Conservation (phyloP, 2,888 invertebrate species). For the Ennomos quercinarius region DNA sequence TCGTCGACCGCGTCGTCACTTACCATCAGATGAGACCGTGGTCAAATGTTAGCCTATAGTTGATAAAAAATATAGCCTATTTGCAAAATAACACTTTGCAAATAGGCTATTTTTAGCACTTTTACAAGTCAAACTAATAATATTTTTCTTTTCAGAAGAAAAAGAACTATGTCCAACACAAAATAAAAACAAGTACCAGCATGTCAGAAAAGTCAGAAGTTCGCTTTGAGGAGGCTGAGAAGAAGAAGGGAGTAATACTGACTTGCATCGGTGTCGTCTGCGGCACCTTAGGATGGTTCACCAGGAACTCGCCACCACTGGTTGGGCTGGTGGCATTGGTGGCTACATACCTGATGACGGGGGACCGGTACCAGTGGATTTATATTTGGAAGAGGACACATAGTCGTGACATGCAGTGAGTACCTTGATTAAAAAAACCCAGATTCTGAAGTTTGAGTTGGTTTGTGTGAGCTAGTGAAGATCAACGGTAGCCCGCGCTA, state of each 20-base stretch:
- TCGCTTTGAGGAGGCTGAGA: slow-evolving; percentile 77
- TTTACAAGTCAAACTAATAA: too few species aligned
- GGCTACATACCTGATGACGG: slow-evolving; percentile 69
- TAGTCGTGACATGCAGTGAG: slow-evolving; percentile 73
- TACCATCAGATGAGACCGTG: too few species aligned
- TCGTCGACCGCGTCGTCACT: too few species aligned
- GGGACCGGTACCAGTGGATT: slow-evolving; percentile 79
- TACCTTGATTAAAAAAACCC: slow-evolving; percentile 33
- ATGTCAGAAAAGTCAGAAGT: slow-evolving; percentile 74
- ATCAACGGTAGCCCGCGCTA: too few species aligned
- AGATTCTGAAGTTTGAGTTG: background rate
- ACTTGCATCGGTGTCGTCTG: slow-evolving; percentile 54
- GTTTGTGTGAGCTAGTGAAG: too few species aligned
- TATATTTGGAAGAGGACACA: slow-evolving; percentile 77
- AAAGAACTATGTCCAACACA: slow-evolving; percentile 45
- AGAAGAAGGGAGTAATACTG: slow-evolving; percentile 58
- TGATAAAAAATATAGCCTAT: too few species aligned
- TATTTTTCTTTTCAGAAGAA: slow-evolving; percentile 7
- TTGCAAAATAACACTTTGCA: too few species aligned
- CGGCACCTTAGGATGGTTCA: slow-evolving; percentile 58
- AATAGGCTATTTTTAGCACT: too few species aligned
- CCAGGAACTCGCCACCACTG: slow-evolving; percentile 52
- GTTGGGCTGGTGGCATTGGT: slow-evolving; percentile 57
- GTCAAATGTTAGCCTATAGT: too few species aligned
- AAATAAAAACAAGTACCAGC: slow-evolving; percentile 62